A percentile compares a stretch with the other conserved stretches of the same genome.
Conservation (phyloP, 2,888 invertebrate species). For the Rhodophaea formosa region DNA sequence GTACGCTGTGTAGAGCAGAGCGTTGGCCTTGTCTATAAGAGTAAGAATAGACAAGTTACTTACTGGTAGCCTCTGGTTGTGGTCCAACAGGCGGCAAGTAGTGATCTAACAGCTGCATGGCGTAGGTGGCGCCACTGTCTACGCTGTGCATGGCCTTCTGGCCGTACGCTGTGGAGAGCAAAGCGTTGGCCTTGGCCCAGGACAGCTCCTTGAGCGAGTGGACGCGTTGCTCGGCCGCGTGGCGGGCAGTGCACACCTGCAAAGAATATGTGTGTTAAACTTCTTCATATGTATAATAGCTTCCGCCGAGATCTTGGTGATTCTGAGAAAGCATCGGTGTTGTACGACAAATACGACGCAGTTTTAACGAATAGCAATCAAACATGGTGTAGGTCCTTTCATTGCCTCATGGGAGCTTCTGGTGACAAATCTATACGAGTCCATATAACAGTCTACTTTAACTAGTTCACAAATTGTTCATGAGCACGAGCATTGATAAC, state of each 20-base stretch:
- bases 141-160: conserved; percentile 84
- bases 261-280: conserved; percentile 21
- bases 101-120: conserved; percentile 87
- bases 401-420: too few species aligned
- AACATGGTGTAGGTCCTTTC: too few species aligned
- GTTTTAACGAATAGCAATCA: too few species aligned
- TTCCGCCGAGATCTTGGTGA: too few species aligned
- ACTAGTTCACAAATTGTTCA: too few species aligned
- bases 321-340: too few species aligned
- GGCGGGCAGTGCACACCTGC: conserved; percentile 73
- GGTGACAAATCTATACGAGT: too few species aligned
- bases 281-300: too few species aligned
- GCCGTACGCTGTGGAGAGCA: conserved; percentile 85
- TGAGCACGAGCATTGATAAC: too few species aligned
- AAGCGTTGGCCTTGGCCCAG: conserved; percentile 87
- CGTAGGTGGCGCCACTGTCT: conserved; percentile 84
- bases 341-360: too few species aligned
- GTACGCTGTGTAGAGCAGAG: conserved; percentile 84
- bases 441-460: too few species aligned
- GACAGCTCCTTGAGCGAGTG: conserved; percentile 84
- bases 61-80: conserved; percentile 60
- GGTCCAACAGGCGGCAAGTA: conserved; percentile 82
- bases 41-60: too few species aligned
- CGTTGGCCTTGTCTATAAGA: conserved; percentile 86
- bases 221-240: conserved; percentile 80